Base-by-base conservation (phyloP, 2,113 vertebrate species). In the human (Homo sapiens) region DNA sequence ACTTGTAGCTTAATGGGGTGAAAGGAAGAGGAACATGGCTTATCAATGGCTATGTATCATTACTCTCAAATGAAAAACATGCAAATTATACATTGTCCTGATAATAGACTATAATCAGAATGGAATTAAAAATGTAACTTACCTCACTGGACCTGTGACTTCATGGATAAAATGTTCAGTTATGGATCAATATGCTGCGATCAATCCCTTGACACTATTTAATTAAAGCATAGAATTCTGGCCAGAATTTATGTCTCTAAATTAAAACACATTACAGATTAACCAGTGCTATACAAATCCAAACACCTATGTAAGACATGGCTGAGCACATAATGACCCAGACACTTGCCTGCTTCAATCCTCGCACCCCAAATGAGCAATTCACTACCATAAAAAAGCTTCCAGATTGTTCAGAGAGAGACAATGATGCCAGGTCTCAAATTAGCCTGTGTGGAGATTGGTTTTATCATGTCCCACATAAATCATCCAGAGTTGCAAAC, bases 181-280 rank as follows among this genome's bases (percentile, higher is more conserved):
- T 96, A 18, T 11, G 48, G 73, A 94, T 88, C 0, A 1, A 96
- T 96, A 89, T 11, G 43, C 38, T 55, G 2, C 35, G 90, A 95
- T 97, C 82, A 73, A 55, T 97, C 87, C 76, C 94, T 95, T 61
- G 73, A 80, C 4, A 17, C 11, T 90, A 75, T 95, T 97, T 89
- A 96, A 32, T 96, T 97, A 94, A 98, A 97, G 82, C 57, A 91
- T 40, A 92, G 75, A 94, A 73, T 0, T 17, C 48, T 89, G 68
- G 82, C 35, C 91, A 97, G 90, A 92, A 96, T 97, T 97, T 98
- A 72, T 78, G 70, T 75, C 45, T 96, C 83, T 96, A 97, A 98
- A 98, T 94, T 97, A 97, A 80, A 94, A 88, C 82, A 78, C 59
- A 92, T 95, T 76, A 88, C 79, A 90, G 90, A 52, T 35, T 97